Percentiles rank a stretch among this genome's conserved stretches.
These are phyloP conservation scores for Plectrocnemia conspersa DNA, from an alignment of 1,140 invertebrate species.

Conservation along the genomic window DNA sequence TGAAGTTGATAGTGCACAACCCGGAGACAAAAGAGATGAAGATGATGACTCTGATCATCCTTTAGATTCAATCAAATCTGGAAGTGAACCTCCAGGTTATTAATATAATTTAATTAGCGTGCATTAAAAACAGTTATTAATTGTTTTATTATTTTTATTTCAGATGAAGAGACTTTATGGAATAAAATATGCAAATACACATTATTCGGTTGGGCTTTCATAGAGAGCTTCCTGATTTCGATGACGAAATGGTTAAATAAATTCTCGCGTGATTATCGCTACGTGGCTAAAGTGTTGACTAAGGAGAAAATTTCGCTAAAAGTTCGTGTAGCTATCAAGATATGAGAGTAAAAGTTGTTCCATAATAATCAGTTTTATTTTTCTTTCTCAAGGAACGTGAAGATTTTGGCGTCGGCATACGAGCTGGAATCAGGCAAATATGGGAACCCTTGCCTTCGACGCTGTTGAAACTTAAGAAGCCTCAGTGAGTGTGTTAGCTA, in stretches of 20 bases:
- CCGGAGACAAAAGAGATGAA: constrained; percentile 23
- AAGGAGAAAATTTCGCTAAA: constrained; percentile 81
- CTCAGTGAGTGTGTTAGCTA: constrained; percentile 51
- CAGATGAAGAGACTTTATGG: constrained; percentile 41
- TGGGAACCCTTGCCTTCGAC: constrained; percentile 65
- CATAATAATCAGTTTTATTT: not conserved
- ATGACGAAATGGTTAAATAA: constrained; percentile 80
- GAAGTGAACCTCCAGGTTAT: constrained; percentile 25
- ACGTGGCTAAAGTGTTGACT: constrained; percentile 74
- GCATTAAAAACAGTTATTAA: not conserved
- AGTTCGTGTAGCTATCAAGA: constrained; percentile 49
- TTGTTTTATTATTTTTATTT: constrained; percentile 23
- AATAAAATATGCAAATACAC: constrained; percentile 30
- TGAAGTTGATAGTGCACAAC: constrained; percentile 16
- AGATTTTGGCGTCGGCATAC: constrained; percentile 61
- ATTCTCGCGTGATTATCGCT: constrained; percentile 89
- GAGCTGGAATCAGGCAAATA: constrained; percentile 63
- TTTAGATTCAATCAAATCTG: constrained; percentile 28
- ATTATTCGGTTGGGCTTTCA: constrained; percentile 54
- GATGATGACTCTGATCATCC: constrained; percentile 27
- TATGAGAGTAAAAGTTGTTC: not conserved
- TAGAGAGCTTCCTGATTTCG: constrained; percentile 81
- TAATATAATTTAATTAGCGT: not conserved
- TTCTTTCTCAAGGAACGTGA: constrained; percentile 57
- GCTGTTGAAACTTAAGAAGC: constrained; percentile 40